A percentile compares a stretch with the other conserved stretches of the same genome.
phyloP scores from a whole-genome alignment of 2,888 invertebrate species.

The Rhopalosiphum nymphaeae region DNA sequence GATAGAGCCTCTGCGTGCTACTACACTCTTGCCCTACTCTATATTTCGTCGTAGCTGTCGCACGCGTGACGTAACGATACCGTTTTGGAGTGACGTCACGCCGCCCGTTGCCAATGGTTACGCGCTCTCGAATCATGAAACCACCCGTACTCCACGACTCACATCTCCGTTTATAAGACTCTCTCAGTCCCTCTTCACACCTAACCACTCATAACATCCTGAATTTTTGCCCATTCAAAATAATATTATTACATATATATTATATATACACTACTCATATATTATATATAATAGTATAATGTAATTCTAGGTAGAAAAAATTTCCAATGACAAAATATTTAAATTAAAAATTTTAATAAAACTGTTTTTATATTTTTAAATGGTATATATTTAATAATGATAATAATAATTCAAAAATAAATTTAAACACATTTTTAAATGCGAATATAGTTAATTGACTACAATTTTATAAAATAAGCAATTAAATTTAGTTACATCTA shows the following conservation, averaged over 20 bases:
- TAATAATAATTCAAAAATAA: background rate
- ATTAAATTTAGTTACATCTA: too few species aligned
- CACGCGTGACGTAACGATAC: constrained; percentile 56
- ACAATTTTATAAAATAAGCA: too few species aligned
- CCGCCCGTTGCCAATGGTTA: constrained; percentile 58
- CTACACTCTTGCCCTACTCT: constrained; percentile 63
- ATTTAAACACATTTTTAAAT: too few species aligned
- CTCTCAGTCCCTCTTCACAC: background rate
- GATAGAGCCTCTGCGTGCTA: constrained; percentile 55
- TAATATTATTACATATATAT: background rate
- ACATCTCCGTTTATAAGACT: background rate
- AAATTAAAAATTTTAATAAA: background rate
- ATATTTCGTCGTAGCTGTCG: constrained; percentile 31
- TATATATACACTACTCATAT: background rate
- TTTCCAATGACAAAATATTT: background rate
- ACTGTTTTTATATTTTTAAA: background rate
- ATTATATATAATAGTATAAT: background rate
- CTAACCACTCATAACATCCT: background rate
- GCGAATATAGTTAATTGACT: too few species aligned
- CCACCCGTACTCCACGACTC: background rate
- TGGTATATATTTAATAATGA: background rate
- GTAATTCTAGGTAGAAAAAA: background rate
- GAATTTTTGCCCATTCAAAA: background rate
- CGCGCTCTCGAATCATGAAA: background rate
- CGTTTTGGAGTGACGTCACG: constrained; percentile 52